Percentiles rank a stretch among this genome's conserved stretches.
Conservation (phyloP, 2,113 vertebrate species). For the Eudyptes chrysolophus region DNA sequence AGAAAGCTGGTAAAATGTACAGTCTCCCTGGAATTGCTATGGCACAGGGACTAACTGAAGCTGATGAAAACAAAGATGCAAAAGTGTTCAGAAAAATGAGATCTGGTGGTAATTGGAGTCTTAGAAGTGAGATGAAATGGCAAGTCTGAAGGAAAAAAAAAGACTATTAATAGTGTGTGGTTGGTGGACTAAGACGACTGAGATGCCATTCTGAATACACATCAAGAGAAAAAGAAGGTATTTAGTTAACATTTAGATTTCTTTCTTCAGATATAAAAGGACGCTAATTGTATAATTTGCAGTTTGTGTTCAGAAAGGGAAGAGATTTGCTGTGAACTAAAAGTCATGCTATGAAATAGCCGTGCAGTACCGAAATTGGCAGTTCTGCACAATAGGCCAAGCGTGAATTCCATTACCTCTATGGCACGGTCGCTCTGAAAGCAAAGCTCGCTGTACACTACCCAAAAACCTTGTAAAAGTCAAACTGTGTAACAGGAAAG, state of each 20-base stretch:
- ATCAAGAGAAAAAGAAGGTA: not conserved
- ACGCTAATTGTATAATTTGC: constrained; percentile 32
- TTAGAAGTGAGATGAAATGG: not conserved
- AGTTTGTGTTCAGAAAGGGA: not conserved
- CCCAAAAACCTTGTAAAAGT: not conserved
- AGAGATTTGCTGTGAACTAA: constrained; percentile 3
- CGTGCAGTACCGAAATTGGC: not conserved
- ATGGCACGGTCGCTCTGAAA: not conserved
- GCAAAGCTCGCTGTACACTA: not conserved
- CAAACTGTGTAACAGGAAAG: not conserved
- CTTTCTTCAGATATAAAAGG: constrained; percentile 16
- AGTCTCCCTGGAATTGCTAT: not conserved
- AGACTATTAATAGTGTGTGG: not conserved
- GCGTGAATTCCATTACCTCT: not conserved
- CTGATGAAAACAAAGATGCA: not conserved
- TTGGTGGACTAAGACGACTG: not conserved
- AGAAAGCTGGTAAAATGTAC: not conserved
- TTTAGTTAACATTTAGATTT: constrained; percentile 37
- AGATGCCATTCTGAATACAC: not conserved
- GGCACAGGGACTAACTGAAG: not conserved
- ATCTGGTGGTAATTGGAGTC: not conserved
- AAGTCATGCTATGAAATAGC: not conserved
- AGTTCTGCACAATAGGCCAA: constrained; percentile 19
- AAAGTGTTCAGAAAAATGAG: not conserved
- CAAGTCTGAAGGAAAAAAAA: not conserved